A percentile compares a stretch with the other conserved stretches of the same genome.
Conservation (phyloP, 2,888 invertebrate genomes). For the Stenodema calcarata region DNA sequence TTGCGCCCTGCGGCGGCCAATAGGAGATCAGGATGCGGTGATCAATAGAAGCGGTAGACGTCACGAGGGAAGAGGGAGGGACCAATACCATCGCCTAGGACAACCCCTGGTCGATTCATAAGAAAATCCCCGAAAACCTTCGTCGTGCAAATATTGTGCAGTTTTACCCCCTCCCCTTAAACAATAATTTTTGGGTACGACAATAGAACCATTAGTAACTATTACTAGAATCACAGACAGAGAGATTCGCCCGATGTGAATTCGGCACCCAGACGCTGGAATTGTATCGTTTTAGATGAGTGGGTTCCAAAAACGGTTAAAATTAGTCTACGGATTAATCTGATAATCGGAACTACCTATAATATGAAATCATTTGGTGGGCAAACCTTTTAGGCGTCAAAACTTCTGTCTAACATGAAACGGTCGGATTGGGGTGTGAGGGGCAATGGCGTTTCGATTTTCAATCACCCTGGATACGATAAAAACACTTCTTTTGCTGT, state of each 20-base stretch:
- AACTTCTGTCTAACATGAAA: too few relatives aligned
- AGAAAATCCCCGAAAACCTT: neutral
- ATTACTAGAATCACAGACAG: neutral
- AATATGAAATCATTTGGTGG: too few relatives aligned
- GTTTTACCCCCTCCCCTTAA: neutral
- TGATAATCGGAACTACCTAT: too few relatives aligned
- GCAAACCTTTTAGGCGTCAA: too few relatives aligned
- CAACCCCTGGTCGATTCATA: conserved; percentile 51
- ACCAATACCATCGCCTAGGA: conserved; percentile 48
- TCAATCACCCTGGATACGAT: too few relatives aligned
- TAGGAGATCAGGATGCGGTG: neutral
- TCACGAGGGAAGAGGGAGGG: conserved; percentile 14
- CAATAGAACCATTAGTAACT: neutral
- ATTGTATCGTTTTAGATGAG: too few relatives aligned
- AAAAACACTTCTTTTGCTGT: too few relatives aligned
- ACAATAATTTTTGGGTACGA: neutral
- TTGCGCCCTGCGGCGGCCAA: conserved; percentile 36
- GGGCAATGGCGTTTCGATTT: too few relatives aligned
- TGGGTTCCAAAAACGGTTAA: too few relatives aligned
- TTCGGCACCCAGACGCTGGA: neutral
- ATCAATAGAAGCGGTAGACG: conserved; percentile 43
- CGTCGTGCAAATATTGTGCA: conserved; percentile 34
- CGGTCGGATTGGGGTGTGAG: too few relatives aligned
- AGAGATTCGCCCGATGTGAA: neutral
- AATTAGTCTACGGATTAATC: too few relatives aligned